phyloP scores from a whole-genome alignment of 2,888 invertebrate species.

The Drosophila borealis region DNA sequence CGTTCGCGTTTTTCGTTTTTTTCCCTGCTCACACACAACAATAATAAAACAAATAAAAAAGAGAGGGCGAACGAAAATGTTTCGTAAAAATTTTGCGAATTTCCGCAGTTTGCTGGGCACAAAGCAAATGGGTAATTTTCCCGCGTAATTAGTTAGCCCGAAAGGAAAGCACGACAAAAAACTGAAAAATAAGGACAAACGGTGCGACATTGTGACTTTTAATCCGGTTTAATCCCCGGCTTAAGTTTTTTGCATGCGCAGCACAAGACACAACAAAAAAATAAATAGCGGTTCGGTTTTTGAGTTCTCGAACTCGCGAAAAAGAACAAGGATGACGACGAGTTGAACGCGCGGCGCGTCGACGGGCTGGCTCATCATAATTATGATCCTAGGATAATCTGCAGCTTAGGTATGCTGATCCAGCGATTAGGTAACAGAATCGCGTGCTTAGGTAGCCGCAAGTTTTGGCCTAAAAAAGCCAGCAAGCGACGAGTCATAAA shows the following conservation, averaged over 20 bases:
- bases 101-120: conserved; percentile 46
- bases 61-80: conserved; percentile 21
- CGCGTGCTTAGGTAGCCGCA: conserved; percentile 78
- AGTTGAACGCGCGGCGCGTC: conserved; percentile 49
- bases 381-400: conserved; percentile 79
- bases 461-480: conserved; percentile 70
- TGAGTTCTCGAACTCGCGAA: conserved; percentile 12
- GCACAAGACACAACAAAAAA: conserved; percentile 15
- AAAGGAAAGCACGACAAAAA: conserved; percentile 61
- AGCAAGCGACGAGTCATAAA: conserved; percentile 55
- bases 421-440: conserved; percentile 78
- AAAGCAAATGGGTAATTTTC: conserved; percentile 75
- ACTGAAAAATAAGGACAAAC: conserved; percentile 66
- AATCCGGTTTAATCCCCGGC: conserved; percentile 78
- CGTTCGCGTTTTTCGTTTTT: conserved; percentile 39
- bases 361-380: conserved; percentile 66
- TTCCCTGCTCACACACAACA: conserved; percentile 28
- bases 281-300: conserved; percentile 34
- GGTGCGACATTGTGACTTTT: conserved; percentile 66
- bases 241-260: conserved; percentile 77
- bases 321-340: conserved; percentile 8
- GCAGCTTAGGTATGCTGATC: conserved; percentile 75
- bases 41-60: conserved; percentile 56
- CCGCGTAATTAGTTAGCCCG: conserved; percentile 70
- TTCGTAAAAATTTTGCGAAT: conserved; percentile 66